Conservation (phyloP, 1,140 invertebrate species). For the Leptopilina clavipes region DNA sequence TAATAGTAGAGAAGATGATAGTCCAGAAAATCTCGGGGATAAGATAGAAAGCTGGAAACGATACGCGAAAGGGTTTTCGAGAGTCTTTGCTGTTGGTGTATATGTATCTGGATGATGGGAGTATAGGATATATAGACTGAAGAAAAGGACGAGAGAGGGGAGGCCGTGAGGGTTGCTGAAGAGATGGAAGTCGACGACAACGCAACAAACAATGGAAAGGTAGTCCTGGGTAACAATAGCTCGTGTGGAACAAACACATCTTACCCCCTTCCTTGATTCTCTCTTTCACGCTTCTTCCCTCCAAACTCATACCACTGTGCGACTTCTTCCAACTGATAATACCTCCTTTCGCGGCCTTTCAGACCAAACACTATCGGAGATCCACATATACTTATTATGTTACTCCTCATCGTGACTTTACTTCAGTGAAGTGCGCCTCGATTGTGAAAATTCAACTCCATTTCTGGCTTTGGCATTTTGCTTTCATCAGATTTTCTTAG, state of each 20-base stretch:
- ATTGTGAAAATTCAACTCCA: slow-evolving; percentile 32
- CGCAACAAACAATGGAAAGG: slow-evolving; percentile 72
- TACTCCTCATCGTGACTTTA: neutral
- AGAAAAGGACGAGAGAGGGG: slow-evolving; percentile 30
- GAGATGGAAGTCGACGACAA: slow-evolving; percentile 55
- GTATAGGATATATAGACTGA: neutral
- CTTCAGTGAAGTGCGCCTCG: neutral
- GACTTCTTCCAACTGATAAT: slow-evolving; percentile 34
- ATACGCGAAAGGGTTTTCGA: neutral
- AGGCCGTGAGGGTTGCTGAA: slow-evolving; percentile 39
- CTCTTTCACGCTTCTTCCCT: slow-evolving; percentile 38
- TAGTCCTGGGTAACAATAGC: slow-evolving; percentile 70
- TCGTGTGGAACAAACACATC: slow-evolving; percentile 73
- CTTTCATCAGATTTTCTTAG: slow-evolving; percentile 17
- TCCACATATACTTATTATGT: slow-evolving; percentile 33
- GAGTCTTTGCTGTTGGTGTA: slow-evolving; percentile 13
- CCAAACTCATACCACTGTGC: neutral
- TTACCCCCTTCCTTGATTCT: slow-evolving; percentile 29
- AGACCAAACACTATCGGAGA: slow-evolving; percentile 34
- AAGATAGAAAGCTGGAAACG: slow-evolving; percentile 24
- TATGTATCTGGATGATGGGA: neutral
- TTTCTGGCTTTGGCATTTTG: neutral
- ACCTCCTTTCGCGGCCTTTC: slow-evolving; percentile 27
- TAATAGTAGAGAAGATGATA: neutral
- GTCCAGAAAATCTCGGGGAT: slow-evolving; percentile 33